A percentile compares a stretch with the other conserved stretches of the same genome.
Evolutionary conservation across 2,797 vertebrate species (phyloP).

Genomic region (Chelidonichthys spinosus): DNA sequence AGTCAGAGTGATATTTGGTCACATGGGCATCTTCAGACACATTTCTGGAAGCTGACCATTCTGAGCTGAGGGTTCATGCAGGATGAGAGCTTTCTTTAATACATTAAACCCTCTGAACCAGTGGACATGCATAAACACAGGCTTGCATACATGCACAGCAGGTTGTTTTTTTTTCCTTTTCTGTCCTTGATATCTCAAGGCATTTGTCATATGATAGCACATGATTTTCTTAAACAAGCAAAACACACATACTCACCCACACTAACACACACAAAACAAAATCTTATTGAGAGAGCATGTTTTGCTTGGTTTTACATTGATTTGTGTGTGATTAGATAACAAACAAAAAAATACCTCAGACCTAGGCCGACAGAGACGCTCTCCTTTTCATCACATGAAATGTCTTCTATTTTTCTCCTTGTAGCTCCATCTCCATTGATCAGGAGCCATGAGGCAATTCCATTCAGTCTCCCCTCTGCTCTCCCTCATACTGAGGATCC

Average conservation of each 20-base stretch:
- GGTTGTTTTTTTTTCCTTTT: neutral
- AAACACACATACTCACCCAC: neutral
- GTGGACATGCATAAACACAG: slow-evolving; percentile 1
- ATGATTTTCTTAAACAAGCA: neutral
- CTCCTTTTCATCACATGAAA: slow-evolving; percentile 24
- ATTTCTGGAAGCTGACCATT: neutral
- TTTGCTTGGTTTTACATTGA: neutral
- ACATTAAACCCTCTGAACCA: slow-evolving; percentile 17
- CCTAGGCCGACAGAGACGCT: neutral
- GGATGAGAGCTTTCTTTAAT: slow-evolving; percentile 11
- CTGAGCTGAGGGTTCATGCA: slow-evolving; percentile 16
- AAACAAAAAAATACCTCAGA: neutral
- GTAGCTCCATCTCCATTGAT: neutral
- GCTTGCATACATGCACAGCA: neutral
- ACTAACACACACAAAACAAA: neutral
- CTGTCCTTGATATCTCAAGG: neutral
- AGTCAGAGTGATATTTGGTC: slow-evolving; percentile 16
- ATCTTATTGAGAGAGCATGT: neutral
- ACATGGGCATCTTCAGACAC: neutral
- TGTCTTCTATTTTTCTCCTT: slow-evolving; percentile 8
- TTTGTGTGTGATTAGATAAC: neutral
- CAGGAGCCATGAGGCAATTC: neutral
- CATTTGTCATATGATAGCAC: neutral
- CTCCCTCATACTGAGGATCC: neutral
- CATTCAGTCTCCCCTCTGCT: neutral